A percentile compares a stretch with the other conserved stretches of the same genome.
phyloP scores from a whole-genome alignment of 30 jellyfish, hydroid and myxozoan species.

The Aurelia sp. region DNA sequence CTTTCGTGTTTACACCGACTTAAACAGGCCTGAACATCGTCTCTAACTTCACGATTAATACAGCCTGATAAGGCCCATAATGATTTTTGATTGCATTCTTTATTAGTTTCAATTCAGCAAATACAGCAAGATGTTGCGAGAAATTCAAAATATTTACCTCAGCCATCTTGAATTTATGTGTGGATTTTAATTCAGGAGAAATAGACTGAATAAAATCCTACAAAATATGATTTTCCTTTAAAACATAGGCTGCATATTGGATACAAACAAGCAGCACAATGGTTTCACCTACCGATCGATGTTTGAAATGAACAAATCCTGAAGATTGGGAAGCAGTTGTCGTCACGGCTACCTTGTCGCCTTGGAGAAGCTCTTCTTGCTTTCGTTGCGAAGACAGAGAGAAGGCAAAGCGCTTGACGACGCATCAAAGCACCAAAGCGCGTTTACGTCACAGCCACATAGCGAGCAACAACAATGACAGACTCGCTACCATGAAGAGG shows the following conservation, averaged over 20 bases:
- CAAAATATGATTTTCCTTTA: too few relatives aligned
- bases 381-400: slow-evolving; percentile 82
- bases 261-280: slow-evolving; percentile 51
- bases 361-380: slow-evolving; percentile 98
- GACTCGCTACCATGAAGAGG: slow-evolving; percentile 28
- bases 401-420: slow-evolving; percentile 78
- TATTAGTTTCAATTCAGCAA: too few relatives aligned
- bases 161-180: slow-evolving; percentile 49
- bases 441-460: slow-evolving; percentile 51
- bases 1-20: too few relatives aligned
- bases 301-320: slow-evolving; percentile 75
- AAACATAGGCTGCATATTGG: slow-evolving; percentile 3
- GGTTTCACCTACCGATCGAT: slow-evolving; percentile 82
- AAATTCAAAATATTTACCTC: slow-evolving; percentile 1
- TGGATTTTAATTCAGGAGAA: too few relatives aligned
- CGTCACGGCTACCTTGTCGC: slow-evolving; percentile 99
- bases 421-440: slow-evolving; percentile 35
- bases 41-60: too few relatives aligned
- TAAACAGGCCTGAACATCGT: too few relatives aligned
- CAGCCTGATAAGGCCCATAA: too few relatives aligned
- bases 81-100: too few relatives aligned
- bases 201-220: neutral
- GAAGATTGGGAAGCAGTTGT: slow-evolving; percentile 96
- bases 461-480: slow-evolving; percentile 25
- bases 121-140: too few relatives aligned